These are phyloP conservation scores for Paramisgurnus dabryanus DNA, from an alignment of 2,113 vertebrate genomes.

Conservation along the genomic window DNA sequence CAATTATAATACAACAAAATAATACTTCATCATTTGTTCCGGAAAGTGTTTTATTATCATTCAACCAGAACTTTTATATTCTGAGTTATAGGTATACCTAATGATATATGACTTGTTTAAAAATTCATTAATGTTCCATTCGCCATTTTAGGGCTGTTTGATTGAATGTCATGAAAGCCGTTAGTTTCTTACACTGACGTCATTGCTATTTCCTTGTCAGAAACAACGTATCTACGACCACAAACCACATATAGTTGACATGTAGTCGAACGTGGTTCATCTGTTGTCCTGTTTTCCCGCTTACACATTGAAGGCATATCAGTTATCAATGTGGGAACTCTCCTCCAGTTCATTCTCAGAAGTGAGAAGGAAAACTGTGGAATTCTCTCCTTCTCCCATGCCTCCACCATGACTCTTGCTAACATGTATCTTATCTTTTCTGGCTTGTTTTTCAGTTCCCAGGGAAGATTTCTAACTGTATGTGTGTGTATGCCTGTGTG, in stretches of 20 bases:
- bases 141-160: background rate
- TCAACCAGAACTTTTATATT: no score
- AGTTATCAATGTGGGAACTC: slow-evolving; percentile 76
- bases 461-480: slow-evolving; percentile 40
- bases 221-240: background rate
- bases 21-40: no score
- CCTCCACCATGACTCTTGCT: background rate
- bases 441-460: slow-evolving; percentile 62
- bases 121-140: background rate
- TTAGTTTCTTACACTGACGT: background rate
- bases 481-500: background rate
- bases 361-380: slow-evolving; percentile 52
- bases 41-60: no score
- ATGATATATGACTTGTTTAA: background rate
- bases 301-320: background rate
- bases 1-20: no score
- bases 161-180: no score
- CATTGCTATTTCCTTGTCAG: background rate
- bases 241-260: background rate
- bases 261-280: background rate
- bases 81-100: no score
- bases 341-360: slow-evolving; percentile 63
- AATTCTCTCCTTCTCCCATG: slow-evolving; percentile 46
- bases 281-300: background rate
- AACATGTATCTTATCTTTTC: slow-evolving; percentile 60